Evolutionary conservation across 2,113 vertebrate species (phyloP).

Genomic region (Peromyscus leucopus): DNA sequence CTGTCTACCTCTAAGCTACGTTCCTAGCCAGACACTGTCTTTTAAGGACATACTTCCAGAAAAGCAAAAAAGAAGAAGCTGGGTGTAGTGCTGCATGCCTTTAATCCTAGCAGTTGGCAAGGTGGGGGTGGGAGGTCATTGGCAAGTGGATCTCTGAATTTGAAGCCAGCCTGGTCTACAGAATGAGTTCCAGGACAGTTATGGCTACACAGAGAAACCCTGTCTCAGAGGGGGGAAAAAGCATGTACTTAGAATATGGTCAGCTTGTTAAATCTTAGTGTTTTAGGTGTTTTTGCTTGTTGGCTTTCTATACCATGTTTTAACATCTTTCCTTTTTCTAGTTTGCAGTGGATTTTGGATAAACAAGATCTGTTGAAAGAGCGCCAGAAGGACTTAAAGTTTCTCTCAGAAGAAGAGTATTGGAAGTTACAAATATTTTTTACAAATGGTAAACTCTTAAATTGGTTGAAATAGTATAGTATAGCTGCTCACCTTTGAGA

Average conservation of each 20-base stretch:
- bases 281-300: not conserved
- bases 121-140: not conserved
- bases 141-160: not conserved
- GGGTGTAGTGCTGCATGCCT: not conserved
- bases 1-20: not conserved
- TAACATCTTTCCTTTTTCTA: conserved; percentile 83
- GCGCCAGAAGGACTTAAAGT: conserved; percentile 98
- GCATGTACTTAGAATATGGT: not conserved
- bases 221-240: not conserved
- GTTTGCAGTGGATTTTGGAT: conserved; percentile 99
- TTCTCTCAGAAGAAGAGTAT: conserved; percentile 98
- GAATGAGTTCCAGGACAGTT: not conserved
- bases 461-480: not conserved
- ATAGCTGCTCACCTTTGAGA: not conserved
- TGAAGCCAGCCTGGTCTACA: not conserved
- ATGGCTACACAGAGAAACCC: not conserved
- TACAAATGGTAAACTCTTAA: conserved; percentile 94
- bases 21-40: not conserved
- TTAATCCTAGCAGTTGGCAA: not conserved
- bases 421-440: conserved; percentile 99
- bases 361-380: conserved; percentile 99
- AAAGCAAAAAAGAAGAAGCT: not conserved
- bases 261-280: not conserved
- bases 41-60: not conserved
- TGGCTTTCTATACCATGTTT: not conserved